Evolutionary conservation across 2,888 invertebrate genomes (phyloP).

Genomic region (Drepanosiphum platanoidis): DNA sequence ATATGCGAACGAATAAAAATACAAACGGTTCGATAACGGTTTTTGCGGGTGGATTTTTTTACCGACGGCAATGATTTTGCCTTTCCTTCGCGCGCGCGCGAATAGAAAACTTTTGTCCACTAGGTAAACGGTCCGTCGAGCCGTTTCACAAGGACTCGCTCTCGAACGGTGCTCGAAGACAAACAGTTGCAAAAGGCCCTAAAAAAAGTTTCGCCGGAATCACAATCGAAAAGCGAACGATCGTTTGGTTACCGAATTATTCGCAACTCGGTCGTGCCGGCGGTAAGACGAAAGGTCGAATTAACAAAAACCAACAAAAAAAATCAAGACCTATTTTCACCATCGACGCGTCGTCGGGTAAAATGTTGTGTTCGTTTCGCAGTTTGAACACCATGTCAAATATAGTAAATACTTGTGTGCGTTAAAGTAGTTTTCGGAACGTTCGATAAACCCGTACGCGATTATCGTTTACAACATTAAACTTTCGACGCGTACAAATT

Average conservation of each 20-base stretch:
- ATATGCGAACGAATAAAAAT: background rate
- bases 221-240: background rate
- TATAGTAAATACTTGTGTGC: no score
- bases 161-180: background rate
- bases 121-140: conserved; percentile 7
- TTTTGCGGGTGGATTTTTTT: background rate
- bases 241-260: conserved; percentile 17
- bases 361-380: no score
- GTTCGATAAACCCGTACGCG: background rate
- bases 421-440: background rate
- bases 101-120: conserved; percentile 10
- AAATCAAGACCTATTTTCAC: no score
- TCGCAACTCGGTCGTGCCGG: background rate
- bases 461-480: background rate
- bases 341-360: no score
- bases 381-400: no score
- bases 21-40: background rate
- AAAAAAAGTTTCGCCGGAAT: conserved; percentile 1
- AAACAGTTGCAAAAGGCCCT: conserved; percentile 11
- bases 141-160: background rate
- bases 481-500: background rate
- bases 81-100: background rate
- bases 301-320: no score
- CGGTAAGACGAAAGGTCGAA: no score
- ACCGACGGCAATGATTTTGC: background rate